phyloP scores from a whole-genome alignment of 2,888 invertebrate genomes.

The Athalia rosae region DNA sequence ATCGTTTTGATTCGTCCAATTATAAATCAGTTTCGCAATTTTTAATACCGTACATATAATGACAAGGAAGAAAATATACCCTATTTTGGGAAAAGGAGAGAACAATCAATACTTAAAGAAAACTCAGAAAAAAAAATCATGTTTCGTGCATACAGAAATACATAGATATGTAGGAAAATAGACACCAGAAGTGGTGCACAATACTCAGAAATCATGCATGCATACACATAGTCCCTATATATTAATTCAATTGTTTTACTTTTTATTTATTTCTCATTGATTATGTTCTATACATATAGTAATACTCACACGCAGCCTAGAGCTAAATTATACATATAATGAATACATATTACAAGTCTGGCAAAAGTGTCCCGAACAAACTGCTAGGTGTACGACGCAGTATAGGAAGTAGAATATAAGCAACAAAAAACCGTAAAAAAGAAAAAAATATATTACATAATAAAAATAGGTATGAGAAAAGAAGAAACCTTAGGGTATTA shows the following conservation, averaged over 20 bases:
- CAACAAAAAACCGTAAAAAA: too few species aligned
- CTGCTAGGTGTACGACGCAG: constrained; percentile 51
- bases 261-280: constrained; percentile 43
- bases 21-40: too few species aligned
- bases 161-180: constrained; percentile 20
- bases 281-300: constrained; percentile 27
- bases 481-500: constrained; percentile 49
- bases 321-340: constrained; percentile 34
- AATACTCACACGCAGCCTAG: constrained; percentile 50
- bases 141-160: not conserved
- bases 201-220: constrained; percentile 14
- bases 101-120: not conserved
- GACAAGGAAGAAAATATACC: too few species aligned
- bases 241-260: not conserved
- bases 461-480: constrained; percentile 7
- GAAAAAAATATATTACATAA: too few species aligned
- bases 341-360: constrained; percentile 49
- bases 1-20: too few species aligned
- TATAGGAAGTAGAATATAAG: too few species aligned
- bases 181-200: constrained; percentile 27
- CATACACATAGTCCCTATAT: not conserved
- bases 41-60: too few species aligned
- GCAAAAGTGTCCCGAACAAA: constrained; percentile 53
- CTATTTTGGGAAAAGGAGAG: too few species aligned
- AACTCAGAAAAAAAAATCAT: not conserved